phyloP scores from a whole-genome alignment of 1,140 invertebrate species.

The Zaprionus taronus region DNA sequence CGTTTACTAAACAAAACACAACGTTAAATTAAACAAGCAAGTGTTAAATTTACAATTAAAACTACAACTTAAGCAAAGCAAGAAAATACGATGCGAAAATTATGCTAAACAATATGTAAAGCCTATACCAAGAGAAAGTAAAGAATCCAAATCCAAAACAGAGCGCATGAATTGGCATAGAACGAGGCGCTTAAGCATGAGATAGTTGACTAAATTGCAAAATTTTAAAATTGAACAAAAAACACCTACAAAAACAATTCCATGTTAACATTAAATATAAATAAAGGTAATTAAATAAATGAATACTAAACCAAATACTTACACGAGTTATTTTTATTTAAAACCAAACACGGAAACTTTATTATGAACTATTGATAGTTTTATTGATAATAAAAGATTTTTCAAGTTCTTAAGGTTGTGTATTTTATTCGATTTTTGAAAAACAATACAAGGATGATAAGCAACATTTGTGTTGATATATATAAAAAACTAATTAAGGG shows the following conservation, averaged over 20 bases:
- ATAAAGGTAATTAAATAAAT: slow-evolving; percentile 79
- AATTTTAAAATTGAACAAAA: slow-evolving; percentile 65
- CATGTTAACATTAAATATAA: slow-evolving; percentile 84
- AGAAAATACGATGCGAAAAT: slow-evolving; percentile 53
- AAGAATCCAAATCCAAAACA: slow-evolving; percentile 36
- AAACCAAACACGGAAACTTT: neutral
- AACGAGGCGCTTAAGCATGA: slow-evolving; percentile 53
- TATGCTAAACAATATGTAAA: slow-evolving; percentile 64
- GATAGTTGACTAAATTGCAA: slow-evolving; percentile 72
- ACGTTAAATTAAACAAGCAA: slow-evolving; percentile 78
- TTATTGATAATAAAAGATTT: neutral
- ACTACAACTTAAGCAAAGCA: slow-evolving; percentile 66
- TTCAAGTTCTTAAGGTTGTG: neutral
- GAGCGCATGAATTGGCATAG: slow-evolving; percentile 65
- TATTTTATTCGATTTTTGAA: neutral
- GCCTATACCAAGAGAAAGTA: slow-evolving; percentile 42
- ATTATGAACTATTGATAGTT: neutral
- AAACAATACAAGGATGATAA: neutral
- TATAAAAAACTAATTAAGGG: neutral
- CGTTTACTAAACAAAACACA: slow-evolving; percentile 76
- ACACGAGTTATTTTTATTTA: neutral
- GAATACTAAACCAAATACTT: slow-evolving; percentile 71
- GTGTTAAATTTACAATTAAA: slow-evolving; percentile 81
- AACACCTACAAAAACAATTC: slow-evolving; percentile 83
- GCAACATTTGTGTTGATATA: neutral